Percentiles rank a stretch among this genome's conserved stretches.
Conservation (phyloP, 2,797 vertebrate genomes). For the Poeciliopsis turneri region DNA sequence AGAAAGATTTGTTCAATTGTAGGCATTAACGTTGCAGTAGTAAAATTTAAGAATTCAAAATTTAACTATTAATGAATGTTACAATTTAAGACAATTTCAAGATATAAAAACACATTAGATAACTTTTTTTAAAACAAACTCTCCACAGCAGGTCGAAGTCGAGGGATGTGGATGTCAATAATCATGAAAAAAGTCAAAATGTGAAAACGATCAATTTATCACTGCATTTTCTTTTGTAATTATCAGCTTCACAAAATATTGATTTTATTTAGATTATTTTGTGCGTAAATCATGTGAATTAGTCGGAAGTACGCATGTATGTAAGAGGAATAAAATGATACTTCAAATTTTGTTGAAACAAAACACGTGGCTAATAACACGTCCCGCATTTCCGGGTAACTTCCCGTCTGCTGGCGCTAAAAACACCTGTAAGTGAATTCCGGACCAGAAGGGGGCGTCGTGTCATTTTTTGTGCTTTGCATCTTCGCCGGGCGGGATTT, state of each 20-base stretch:
- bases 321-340: not conserved
- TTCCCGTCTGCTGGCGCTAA: not conserved
- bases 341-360: not conserved
- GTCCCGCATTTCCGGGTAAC: not conserved
- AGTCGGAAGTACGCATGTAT: not conserved
- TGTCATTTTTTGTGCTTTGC: constrained; percentile 9
- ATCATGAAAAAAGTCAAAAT: not conserved
- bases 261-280: not conserved
- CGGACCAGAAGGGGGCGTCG: constrained; percentile 74
- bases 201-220: not conserved
- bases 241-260: not conserved
- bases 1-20: not conserved
- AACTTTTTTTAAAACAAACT: not conserved
- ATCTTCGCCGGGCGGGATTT: constrained; percentile 83
- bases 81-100: not conserved
- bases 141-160: not conserved
- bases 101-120: not conserved
- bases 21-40: not conserved
- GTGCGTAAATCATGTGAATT: not conserved
- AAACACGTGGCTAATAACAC: not conserved
- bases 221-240: not conserved
- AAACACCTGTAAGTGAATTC: constrained; percentile 18
- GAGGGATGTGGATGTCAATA: not conserved
- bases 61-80: not conserved
- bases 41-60: not conserved